These are phyloP conservation scores for Salticus scenicus DNA, from an alignment of 2,888 invertebrate genomes.

Conservation along the genomic window DNA sequence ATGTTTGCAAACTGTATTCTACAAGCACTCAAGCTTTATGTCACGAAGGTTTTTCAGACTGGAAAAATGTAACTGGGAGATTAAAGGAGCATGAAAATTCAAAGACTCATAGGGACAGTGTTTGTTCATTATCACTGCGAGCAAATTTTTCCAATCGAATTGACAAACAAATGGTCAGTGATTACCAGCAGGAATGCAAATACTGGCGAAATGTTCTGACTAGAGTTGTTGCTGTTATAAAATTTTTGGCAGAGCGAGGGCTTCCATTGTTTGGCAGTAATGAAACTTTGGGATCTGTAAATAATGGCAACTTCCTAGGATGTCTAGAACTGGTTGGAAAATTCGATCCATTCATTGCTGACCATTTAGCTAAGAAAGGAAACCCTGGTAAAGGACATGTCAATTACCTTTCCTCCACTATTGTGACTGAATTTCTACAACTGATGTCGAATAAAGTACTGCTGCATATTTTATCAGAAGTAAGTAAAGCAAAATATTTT, in stretches of 20 bases:
- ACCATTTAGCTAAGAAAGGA: neutral
- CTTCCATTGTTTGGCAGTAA: neutral
- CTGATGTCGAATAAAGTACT: neutral
- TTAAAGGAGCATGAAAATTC: too few species aligned
- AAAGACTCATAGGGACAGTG: too few species aligned
- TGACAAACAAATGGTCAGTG: too few species aligned
- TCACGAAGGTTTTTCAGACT: too few species aligned
- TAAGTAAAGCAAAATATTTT: neutral
- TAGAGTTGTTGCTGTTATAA: neutral
- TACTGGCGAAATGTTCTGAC: neutral
- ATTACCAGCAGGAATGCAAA: too few species aligned
- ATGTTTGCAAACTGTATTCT: too few species aligned
- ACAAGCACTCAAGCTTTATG: too few species aligned
- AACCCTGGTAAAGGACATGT: neutral
- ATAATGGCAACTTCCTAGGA: conserved; percentile 10
- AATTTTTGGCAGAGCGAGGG: neutral
- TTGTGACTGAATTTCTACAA: neutral
- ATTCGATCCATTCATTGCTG: neutral
- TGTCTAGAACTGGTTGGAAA: neutral
- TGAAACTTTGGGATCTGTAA: neutral
- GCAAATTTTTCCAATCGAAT: too few species aligned
- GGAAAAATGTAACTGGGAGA: too few species aligned
- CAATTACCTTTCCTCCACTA: neutral
- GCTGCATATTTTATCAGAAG: neutral
- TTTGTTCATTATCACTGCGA: too few species aligned